Percentiles rank a stretch among this genome's conserved stretches.
These are phyloP conservation scores for Mystacornis crossleyi DNA, from an alignment of 2,113 vertebrate genomes.

Conservation along the genomic window DNA sequence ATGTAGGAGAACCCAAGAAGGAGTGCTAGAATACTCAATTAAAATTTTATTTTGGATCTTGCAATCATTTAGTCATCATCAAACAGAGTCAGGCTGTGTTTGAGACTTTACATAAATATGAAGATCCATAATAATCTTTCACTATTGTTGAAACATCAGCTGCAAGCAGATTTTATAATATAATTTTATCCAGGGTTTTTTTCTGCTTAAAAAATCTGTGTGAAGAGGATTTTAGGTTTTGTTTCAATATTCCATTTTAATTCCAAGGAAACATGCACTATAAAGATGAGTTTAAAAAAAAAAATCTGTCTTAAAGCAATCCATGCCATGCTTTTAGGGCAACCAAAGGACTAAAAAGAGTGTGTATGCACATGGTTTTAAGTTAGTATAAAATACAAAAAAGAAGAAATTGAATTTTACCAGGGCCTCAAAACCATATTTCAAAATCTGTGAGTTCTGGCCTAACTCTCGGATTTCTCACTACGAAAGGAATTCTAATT, in stretches of 20 bases:
- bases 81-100: neutral
- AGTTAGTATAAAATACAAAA: neutral
- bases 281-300: neutral
- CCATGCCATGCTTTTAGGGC: neutral
- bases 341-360: neutral
- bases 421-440: neutral
- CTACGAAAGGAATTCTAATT: neutral
- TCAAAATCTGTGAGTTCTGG: neutral
- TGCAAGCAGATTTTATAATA: neutral
- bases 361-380: neutral
- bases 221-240: neutral
- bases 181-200: neutral
- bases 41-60: neutral
- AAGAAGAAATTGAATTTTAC: neutral
- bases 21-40: neutral
- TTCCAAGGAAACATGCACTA: neutral
- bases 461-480: neutral
- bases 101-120: neutral
- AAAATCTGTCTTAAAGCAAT: neutral
- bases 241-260: neutral
- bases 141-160: neutral
- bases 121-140: neutral
- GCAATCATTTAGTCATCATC: neutral
- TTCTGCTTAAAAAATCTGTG: neutral
- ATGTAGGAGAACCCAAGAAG: neutral